Evolutionary conservation across 1,140 invertebrate genomes (phyloP), one percentile per base, ranked within the genome.

Genomic region (Lineus longissimus): DNA sequence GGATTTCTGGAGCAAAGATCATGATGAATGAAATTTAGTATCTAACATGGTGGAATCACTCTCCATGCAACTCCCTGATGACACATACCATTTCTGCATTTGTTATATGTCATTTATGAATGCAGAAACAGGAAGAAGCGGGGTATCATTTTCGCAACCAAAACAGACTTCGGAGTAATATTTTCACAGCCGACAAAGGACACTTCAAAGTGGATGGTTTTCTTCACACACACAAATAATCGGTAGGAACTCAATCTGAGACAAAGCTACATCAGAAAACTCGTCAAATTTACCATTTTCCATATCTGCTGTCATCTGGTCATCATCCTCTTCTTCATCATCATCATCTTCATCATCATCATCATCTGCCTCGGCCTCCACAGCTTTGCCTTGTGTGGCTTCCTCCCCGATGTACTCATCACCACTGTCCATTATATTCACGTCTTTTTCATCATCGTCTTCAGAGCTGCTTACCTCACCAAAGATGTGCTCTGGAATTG

Each of bases 401-500:
- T 27, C 47, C 4, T 27, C 47, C n/a, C 47, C 47, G 9, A 23
- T n/a, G 9, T 51, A 6, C n/a, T 57, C 55, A 9, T 57, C 55
- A 11, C 27, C 55, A 11, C 23, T 31, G 19, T 57, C 55, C 55
- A 57, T 57, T 4, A 57, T 57, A 31, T 57, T 57, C 55, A 57
- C 55, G 11, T 57, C 55, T 25, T 57, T 57, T 11, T 57, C 55
- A 57, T 57, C 55, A 29, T 57, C 55, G 7, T 57, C 55, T 11
- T 57, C 55, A 4, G 23, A 29, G 30, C 55, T 57, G 55, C 55
- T 57, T 9, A 57, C 55, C 27, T 57, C 55, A 57, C 55, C 55
- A 33, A 57, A 57, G 4, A 57, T 57, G 19, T 57, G 23, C 23
- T 57, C 23, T 19, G 55, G 15, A 19, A 31, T 23, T 15, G 23